phyloP scores from a whole-genome alignment of 2,888 invertebrate species.

The Cryptops parisi region DNA sequence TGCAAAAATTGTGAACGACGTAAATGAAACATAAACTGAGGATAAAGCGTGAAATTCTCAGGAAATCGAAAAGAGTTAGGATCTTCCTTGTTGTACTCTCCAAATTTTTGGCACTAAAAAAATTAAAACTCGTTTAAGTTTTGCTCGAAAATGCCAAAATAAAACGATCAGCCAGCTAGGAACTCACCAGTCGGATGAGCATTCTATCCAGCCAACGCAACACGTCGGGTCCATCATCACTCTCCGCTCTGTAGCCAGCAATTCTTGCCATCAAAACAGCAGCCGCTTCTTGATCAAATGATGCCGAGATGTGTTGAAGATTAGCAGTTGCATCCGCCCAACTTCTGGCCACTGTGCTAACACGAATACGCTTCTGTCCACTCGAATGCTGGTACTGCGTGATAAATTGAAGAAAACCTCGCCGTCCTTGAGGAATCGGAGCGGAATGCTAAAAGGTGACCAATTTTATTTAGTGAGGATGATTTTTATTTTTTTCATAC shows the following conservation, averaged over 20 bases:
- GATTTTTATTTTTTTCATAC: background rate
- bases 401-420: constrained; percentile 95
- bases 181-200: constrained; percentile 77
- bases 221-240: constrained; percentile 84
- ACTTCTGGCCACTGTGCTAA: constrained; percentile 93
- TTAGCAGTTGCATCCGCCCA: constrained; percentile 92
- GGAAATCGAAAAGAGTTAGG: constrained; percentile 88
- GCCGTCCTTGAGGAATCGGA: constrained; percentile 85
- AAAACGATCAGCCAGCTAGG: background rate
- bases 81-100: constrained; percentile 95
- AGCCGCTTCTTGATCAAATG: constrained; percentile 96
- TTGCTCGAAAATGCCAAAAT: constrained; percentile 4
- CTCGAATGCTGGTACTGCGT: constrained; percentile 97
- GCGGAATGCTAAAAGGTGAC: constrained; percentile 60
- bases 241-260: constrained; percentile 90
- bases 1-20: constrained; percentile 96
- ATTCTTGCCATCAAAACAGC: constrained; percentile 94
- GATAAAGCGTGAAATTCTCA: constrained; percentile 95
- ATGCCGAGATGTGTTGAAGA: constrained; percentile 78
- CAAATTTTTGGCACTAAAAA: constrained; percentile 94
- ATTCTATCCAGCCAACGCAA: constrained; percentile 97
- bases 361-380: constrained; percentile 85
- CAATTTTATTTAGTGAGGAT: background rate
- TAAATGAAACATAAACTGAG: constrained; percentile 99
- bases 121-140: constrained; percentile 4